Base-by-base conservation (phyloP, 2,888 invertebrate species). In the Campoplex nolae region DNA sequence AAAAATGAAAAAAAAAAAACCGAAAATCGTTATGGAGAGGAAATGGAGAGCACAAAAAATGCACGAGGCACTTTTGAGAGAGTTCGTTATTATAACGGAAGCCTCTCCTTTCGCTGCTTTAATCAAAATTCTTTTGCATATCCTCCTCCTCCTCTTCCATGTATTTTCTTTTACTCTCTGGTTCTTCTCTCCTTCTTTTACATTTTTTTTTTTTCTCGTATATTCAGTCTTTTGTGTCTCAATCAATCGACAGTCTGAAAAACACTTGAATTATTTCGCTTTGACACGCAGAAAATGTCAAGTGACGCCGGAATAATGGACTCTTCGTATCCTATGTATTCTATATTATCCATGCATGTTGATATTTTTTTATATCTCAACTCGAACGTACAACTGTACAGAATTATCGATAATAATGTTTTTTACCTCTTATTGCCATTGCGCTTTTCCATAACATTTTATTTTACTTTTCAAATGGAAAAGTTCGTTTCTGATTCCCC, bases 211-310 rank as follows among this genome's bases (percentile, higher is more conserved):
- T n/a, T 8, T 35, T 65, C 23, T 13, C 32, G 9, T 28, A 4
- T 70, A 8, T 35, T 18, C 38, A 32, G 18, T 6, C 38, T 38
- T 38, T 38, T 45, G 13, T 28, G 11, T 65, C 35, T 51, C 65
- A 23, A 76, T 76, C 48, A 76, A 45, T 42, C 28, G 75, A 76
- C 51, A 65, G 48, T 76, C 28, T 76, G 35, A 8, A 48, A 65
- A 65, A 1, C n/a, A 65, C 32, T 65, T 51, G 48, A 45, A 48
- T 38, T 35, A 35, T n/a, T 65, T n/a, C 0, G 32, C n/a, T 32
- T 18, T 32, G 54, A n/a, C 65, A 65, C 23, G 1, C 13, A 75
- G 38, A n/a, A n/a, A 32, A 51, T 58, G 23, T 16, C 58, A 23
- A 58, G 3, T n/a, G 28, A 9, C 4, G 38, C 48, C 48, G 32